Evolutionary conservation across 2,797 vertebrate genomes (phyloP), one percentile per base, ranked within the genome.

Genomic region (Gymnodraco acuticeps): DNA sequence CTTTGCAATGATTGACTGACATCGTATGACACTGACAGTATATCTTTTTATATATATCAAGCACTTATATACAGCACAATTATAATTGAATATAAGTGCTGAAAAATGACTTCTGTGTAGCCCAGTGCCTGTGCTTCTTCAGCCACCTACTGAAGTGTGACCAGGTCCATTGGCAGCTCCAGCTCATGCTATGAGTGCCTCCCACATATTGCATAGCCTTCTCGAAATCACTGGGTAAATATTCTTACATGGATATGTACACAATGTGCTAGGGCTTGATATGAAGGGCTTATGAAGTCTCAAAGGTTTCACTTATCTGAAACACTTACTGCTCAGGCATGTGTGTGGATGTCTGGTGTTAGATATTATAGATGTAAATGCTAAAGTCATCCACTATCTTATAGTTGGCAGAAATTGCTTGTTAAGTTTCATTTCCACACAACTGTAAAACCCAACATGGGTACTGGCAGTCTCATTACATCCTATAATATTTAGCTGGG

Each of bases 201-300:
- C 93, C 91, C 76, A 93, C 90, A 8, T 90, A 78, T 65, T 42
- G 27, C 66, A 59, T 14, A 70, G 81, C 87, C 78, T 83, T 83
- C 85, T 90, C 76, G 61, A 92, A 93, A 93, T 85, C 83, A 84
- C 70, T 41, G 56, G 86, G 77, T 88, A 85, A 89, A 92, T 89
- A 90, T 83, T 90, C 85, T 80, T 85, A 72, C 87, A 75, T 81
- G 67, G 76, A 88, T 88, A 88, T 87, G 83, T 83, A 86, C 87
- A 90, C 82, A 80, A 58, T 88, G 85, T 89, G 73, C 85, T 60
- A 58, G 61, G 65, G 82, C 79, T 85, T 75, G 72, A 90, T 86
- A 79, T 89, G 81, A 84, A 79, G 72, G 91, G 74, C 85, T 90
- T 87, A 90, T 87, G 84, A 92, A 87, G 82, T 91, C 88, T 90